Base-by-base conservation (phyloP, 2,888 invertebrate genomes). In the Dioctria linearis region DNA sequence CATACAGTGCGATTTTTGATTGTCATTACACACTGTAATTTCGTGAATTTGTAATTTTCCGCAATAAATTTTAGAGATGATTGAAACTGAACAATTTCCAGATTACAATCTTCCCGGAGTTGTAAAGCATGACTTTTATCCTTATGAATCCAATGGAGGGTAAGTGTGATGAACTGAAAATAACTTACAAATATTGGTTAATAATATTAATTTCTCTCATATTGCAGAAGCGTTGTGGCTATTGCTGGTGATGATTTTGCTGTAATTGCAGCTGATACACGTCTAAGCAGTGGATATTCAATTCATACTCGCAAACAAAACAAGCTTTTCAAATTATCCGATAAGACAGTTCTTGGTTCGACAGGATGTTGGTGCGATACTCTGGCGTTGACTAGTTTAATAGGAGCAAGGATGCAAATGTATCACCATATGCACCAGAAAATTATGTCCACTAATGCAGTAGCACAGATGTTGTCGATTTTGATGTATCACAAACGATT, bases 331-430 rank as follows among this genome's bases (percentile, higher is more conserved):
- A 90, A 92, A 83, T 89, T 98, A 84, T 95, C 97, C 0, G 90
- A 93, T 0, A 92, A 92, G 71, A 97, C 98, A 0, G 94, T 99
- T 54, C 90, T 99, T n/a, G 98, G 96, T 0, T 96, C 96, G 80
- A 94, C 96, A 39, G 99, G 99, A 37, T 99, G 99, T 89, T 98
- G 99, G 96, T 98, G 98, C 86, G 99, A 99, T 90, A 96, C 96
- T 4, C 90, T 98, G 25, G 96, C 98, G 0, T 90, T 99, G 69
- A 96, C 96, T 8, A 92, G 96, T 83, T 90, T 96, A 83, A 88
- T 98, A 46, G 91, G 93, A 83, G 95, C 97, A 79, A 93, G 97
- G 80, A 93, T 98, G 93, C 96, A 96, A 90, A 97, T 98, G 94
- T 98, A 98, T 86, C 92, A 94, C 84, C 97, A 99, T 87, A 96